Conservation (phyloP, 92 coral and sea anemone genomes). For the Epizoanthus scotinus region DNA sequence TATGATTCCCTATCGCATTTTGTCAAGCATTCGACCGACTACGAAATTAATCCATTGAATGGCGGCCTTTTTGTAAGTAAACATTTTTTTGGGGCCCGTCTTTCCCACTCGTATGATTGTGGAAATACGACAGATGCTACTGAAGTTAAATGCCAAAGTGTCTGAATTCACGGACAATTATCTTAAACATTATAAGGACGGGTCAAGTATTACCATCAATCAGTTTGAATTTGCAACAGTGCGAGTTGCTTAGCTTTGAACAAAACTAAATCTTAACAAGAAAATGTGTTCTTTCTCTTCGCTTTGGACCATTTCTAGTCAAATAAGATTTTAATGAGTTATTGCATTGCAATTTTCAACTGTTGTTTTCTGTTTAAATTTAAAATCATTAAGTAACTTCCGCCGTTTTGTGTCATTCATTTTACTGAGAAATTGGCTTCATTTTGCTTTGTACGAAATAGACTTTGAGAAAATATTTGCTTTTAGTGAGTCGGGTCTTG, state of each 20-base stretch:
- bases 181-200: background rate
- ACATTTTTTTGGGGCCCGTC: too few relatives aligned
- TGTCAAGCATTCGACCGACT: conserved; percentile 1
- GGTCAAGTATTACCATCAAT: background rate
- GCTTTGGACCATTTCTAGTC: background rate
- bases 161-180: background rate
- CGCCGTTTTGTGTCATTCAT: too few relatives aligned
- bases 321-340: background rate
- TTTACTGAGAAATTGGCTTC: too few relatives aligned
- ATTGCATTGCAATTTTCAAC: too few relatives aligned
- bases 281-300: too few relatives aligned
- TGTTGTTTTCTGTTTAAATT: too few relatives aligned
- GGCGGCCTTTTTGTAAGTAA: too few relatives aligned
- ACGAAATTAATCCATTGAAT: background rate
- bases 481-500: too few relatives aligned
- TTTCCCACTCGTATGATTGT: background rate
- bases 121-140: conserved; percentile 11
- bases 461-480: too few relatives aligned
- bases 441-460: too few relatives aligned
- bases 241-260: background rate
- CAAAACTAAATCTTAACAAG: background rate
- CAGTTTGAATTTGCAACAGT: background rate
- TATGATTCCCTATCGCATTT: background rate
- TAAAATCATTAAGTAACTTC: too few relatives aligned
- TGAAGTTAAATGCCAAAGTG: background rate